phyloP scores from a whole-genome alignment of 2,797 vertebrate genomes.

The Eulemur rubriventer region DNA sequence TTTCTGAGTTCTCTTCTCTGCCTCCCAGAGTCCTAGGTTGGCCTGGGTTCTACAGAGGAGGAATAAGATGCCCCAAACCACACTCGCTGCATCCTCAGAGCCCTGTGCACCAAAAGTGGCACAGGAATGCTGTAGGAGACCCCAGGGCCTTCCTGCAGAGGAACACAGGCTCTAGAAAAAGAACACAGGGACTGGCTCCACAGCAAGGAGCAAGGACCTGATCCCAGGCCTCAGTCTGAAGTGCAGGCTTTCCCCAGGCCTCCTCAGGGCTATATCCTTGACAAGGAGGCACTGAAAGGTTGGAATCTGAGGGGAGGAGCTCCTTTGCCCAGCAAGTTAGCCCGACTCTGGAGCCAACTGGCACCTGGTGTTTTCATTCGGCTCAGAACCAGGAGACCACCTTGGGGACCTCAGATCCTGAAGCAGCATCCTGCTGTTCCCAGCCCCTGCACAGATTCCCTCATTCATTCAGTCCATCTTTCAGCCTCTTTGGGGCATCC shows the following conservation, averaged over 20 bases:
- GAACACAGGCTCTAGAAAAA: not conserved
- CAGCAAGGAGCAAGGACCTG: no score
- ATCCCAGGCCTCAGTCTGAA: not conserved
- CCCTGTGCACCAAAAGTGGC: rapidly evolving
- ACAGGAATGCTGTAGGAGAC: not conserved
- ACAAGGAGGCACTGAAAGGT: not conserved
- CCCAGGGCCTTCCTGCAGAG: not conserved
- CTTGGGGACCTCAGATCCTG: not conserved
- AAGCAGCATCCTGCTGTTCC: not conserved
- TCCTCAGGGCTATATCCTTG: not conserved
- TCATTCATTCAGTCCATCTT: not conserved
- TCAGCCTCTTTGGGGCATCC: not conserved
- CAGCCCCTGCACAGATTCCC: not conserved
- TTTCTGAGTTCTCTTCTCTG: not conserved
- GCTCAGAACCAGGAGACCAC: not conserved
- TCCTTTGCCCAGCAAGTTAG: not conserved
- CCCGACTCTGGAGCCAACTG: not conserved
- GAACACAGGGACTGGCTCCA: not conserved
- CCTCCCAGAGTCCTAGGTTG: no score
- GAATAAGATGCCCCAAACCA: not conserved
- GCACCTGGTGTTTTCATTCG: not conserved
- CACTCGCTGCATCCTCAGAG: not conserved
- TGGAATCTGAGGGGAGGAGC: not conserved
- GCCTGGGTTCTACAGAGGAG: not conserved
- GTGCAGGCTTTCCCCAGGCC: not conserved